Evolutionary conservation across 1,140 invertebrate genomes (phyloP).

Genomic region (Cherax quadricarinatus): DNA sequence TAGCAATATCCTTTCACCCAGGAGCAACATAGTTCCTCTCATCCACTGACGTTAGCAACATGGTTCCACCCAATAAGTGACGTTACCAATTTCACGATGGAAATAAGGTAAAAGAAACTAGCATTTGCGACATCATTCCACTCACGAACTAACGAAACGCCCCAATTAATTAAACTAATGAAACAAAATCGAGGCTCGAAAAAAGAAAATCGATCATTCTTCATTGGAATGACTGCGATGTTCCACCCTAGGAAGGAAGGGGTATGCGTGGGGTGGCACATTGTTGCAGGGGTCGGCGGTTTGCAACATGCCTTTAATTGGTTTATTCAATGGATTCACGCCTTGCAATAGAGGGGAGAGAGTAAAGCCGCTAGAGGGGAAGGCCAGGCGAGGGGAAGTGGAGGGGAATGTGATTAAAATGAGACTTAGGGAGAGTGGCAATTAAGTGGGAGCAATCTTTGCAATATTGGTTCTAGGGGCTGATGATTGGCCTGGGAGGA

Average conservation of each 20-base stretch:
- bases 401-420: slow-evolving; percentile 25
- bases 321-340: slow-evolving; percentile 67
- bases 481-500: not conserved
- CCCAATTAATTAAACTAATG: no score
- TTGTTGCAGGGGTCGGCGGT: slow-evolving; percentile 49
- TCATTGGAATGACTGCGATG: no score
- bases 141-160: no score
- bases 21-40: no score
- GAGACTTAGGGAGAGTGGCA: slow-evolving; percentile 26
- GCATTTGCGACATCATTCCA: no score
- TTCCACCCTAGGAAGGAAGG: not conserved
- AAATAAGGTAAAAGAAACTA: no score
- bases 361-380: not conserved
- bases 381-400: not conserved
- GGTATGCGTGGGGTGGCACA: slow-evolving; percentile 34
- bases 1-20: no score
- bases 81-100: no score
- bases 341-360: slow-evolving; percentile 39
- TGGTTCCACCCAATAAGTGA: no score
- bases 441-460: slow-evolving; percentile 26
- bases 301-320: slow-evolving; percentile 62
- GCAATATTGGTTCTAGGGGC: not conserved
- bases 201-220: not conserved
- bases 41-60: no score
- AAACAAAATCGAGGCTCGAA: no score